phyloP scores from a whole-genome alignment of 2,113 vertebrate genomes.

The Percina caprodes region DNA sequence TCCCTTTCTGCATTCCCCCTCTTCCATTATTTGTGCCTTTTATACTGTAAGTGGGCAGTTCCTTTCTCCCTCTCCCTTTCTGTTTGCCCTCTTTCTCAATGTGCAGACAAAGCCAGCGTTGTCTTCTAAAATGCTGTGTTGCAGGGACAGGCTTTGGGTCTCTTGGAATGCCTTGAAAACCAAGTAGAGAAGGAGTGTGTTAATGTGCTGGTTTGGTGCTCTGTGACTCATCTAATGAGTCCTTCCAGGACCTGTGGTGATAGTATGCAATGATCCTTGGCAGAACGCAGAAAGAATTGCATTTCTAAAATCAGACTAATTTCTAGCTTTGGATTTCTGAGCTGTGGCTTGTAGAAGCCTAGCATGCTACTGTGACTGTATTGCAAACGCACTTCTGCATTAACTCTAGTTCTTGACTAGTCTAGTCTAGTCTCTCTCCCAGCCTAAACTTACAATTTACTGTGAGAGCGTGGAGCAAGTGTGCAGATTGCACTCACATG shows the following conservation, averaged over 20 bases:
- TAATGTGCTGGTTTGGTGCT: conserved; percentile 26
- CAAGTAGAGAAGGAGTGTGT: conserved; percentile 39
- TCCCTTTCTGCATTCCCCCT: conserved; percentile 42
- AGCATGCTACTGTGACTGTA: not conserved
- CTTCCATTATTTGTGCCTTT: conserved; percentile 71
- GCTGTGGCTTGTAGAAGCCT: conserved; percentile 8
- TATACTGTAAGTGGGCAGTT: conserved; percentile 69
- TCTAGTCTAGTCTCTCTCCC: not conserved
- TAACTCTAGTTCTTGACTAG: not conserved
- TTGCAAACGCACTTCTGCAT: not conserved
- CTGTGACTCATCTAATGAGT: conserved; percentile 56
- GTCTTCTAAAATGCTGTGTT: conserved; percentile 67
- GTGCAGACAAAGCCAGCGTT: conserved; percentile 75
- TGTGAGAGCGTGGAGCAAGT: not conserved
- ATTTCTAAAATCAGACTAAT: conserved; percentile 10
- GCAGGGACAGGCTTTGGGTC: conserved; percentile 69
- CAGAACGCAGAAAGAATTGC: conserved; percentile 6
- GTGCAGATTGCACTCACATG: not conserved
- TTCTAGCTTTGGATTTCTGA: not conserved
- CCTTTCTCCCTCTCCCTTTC: conserved; percentile 56
- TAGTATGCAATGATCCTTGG: conserved; percentile 12
- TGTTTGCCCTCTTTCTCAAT: conserved; percentile 57
- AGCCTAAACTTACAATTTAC: conserved; percentile 4
- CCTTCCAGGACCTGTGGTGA: conserved; percentile 15
- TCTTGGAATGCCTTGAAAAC: conserved; percentile 74